Evolutionary conservation across 2,888 invertebrate species (phyloP).

Genomic region (Tridacna crocea): DNA sequence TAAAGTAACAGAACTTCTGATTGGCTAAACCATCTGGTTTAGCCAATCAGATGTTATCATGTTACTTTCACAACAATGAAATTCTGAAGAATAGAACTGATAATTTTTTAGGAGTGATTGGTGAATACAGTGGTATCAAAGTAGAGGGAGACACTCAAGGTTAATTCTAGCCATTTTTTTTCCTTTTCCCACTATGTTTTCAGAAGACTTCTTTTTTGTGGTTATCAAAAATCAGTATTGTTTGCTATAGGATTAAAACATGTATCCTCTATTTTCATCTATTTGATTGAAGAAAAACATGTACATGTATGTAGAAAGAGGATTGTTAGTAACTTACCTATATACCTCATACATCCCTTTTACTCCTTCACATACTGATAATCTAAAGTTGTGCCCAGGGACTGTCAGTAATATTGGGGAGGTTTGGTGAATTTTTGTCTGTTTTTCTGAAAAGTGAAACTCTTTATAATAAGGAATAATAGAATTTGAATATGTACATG

Average conservation of each 20-base stretch:
- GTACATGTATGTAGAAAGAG: not conserved
- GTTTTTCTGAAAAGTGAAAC: conserved; percentile 8
- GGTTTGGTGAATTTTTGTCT: not conserved
- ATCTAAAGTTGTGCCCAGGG: conserved; percentile 4
- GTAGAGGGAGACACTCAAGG: no score
- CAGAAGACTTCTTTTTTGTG: not conserved
- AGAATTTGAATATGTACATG: no score
- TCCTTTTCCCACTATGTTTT: not conserved
- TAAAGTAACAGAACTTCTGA: no score
- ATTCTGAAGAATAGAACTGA: no score
- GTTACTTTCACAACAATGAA: no score
- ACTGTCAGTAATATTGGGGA: not conserved
- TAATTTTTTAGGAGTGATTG: no score
- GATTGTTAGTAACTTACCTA: conserved; percentile 6
- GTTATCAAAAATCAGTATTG: not conserved
- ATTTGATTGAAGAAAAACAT: no score
- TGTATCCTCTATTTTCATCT: no score
- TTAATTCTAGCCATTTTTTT: no score
- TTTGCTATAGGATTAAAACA: not conserved
- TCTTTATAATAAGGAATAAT: no score
- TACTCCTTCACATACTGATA: conserved; percentile 32
- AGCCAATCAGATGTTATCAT: no score
- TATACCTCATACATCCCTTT: conserved; percentile 36
- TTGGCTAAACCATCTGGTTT: no score
- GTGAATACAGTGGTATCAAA: not conserved